Evolutionary conservation across 2,888 invertebrate genomes (phyloP).

Genomic region (Melitaea athalia): DNA sequence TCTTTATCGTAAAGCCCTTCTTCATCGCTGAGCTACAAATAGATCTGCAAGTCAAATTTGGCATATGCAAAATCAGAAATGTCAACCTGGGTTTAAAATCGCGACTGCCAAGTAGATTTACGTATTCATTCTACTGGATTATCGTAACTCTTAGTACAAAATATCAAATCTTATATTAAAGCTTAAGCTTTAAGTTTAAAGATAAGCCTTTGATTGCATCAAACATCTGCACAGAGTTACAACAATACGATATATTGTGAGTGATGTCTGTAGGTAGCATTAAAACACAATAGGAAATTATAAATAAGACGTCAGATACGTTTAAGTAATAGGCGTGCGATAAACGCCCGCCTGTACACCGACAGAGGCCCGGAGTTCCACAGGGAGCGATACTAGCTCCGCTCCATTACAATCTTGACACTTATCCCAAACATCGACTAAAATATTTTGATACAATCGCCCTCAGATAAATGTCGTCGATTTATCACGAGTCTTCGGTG

Average conservation of each 20-base stretch:
- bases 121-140: too few relatives aligned
- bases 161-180: too few relatives aligned
- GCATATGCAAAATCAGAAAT: too few relatives aligned
- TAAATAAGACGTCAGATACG: slow-evolving; percentile 37
- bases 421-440: slow-evolving; percentile 71
- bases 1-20: too few relatives aligned
- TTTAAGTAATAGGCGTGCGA: slow-evolving; percentile 35
- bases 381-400: slow-evolving; percentile 59
- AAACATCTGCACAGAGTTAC: slow-evolving; percentile 5
- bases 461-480: slow-evolving; percentile 73
- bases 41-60: too few relatives aligned
- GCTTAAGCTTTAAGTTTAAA: neutral
- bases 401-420: slow-evolving; percentile 67
- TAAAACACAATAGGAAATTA: slow-evolving; percentile 24
- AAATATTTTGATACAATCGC: slow-evolving; percentile 81
- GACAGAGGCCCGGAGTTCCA: slow-evolving; percentile 44
- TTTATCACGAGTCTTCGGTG: slow-evolving; percentile 66
- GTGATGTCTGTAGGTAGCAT: slow-evolving; percentile 15
- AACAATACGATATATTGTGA: slow-evolving; percentile 14
- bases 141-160: too few relatives aligned
- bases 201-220: slow-evolving; percentile 2
- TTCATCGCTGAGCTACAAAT: too few relatives aligned
- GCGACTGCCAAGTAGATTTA: too few relatives aligned
- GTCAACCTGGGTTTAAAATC: too few relatives aligned
- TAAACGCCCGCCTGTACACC: slow-evolving; percentile 48